A percentile compares a stretch with the other conserved stretches of the same genome.
Conservation (phyloP, 2,888 invertebrate species). For the Habroteleia sp. region DNA sequence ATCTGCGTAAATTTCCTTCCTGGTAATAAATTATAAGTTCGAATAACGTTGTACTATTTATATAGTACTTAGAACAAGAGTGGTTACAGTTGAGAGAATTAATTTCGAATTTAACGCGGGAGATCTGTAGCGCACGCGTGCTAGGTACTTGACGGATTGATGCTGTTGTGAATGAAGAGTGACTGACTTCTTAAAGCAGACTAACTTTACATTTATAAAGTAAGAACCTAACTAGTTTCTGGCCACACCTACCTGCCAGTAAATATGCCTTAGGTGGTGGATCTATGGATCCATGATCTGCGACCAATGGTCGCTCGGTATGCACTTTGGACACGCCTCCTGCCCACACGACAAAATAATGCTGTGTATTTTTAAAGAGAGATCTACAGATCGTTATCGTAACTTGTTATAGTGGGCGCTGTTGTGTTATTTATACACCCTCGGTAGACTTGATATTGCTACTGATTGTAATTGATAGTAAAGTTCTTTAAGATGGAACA, state of each 20-base stretch:
- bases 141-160: slow-evolving; percentile 7
- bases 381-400: slow-evolving; percentile 57
- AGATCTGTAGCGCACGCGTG: slow-evolving; percentile 60
- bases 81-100: background rate
- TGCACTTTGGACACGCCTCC: slow-evolving; percentile 38
- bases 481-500: slow-evolving; percentile 36
- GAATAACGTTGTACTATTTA: background rate
- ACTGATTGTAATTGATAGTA: slow-evolving; percentile 60
- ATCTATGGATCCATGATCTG: slow-evolving; percentile 27
- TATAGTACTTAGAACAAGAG: background rate
- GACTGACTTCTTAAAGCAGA: slow-evolving; percentile 71
- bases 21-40: no score
- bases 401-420: slow-evolving; percentile 41
- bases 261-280: slow-evolving; percentile 30
- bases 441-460: slow-evolving; percentile 33
- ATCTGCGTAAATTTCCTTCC: no score
- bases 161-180: slow-evolving; percentile 18
- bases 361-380: slow-evolving; percentile 44
- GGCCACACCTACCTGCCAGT: slow-evolving; percentile 45
- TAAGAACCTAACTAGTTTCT: slow-evolving; percentile 44
- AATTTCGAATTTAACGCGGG: slow-evolving; percentile 6
- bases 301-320: slow-evolving; percentile 46
- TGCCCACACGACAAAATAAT: slow-evolving; percentile 1
- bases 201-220: slow-evolving; percentile 64
- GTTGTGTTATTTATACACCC: slow-evolving; percentile 52